These are phyloP conservation scores for Rhinoptilus africanus DNA, from an alignment of 2,113 vertebrate genomes.

Conservation along the genomic window DNA sequence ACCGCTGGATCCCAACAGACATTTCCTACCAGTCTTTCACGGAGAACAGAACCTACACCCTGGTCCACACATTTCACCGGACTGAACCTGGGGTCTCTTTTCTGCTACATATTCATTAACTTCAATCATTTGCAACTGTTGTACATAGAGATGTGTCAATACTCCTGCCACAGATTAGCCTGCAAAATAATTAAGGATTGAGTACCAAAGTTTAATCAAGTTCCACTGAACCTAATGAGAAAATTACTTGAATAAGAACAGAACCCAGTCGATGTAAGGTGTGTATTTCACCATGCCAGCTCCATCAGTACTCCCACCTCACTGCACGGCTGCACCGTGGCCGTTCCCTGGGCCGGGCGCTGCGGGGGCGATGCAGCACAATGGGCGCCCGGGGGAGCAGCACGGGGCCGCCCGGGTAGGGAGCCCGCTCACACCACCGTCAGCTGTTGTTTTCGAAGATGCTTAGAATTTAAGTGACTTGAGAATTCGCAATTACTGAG, in stretches of 20 bases:
- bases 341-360: background rate
- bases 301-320: background rate
- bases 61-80: background rate
- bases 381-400: accelerated
- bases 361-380: background rate
- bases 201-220: background rate
- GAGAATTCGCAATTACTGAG: background rate
- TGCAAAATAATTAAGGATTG: background rate
- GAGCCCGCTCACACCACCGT: background rate
- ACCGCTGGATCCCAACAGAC: too few species aligned
- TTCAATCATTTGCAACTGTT: background rate
- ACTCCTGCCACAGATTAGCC: background rate
- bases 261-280: accelerated
- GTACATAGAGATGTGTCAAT: background rate
- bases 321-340: accelerated
- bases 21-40: background rate
- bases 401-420: background rate
- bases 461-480: background rate
- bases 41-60: background rate
- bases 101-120: too few species aligned
- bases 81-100: background rate
- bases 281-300: background rate
- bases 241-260: background rate
- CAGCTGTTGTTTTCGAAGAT: conserved; percentile 36
- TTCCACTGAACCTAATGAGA: background rate